These are phyloP conservation scores for Edolisoma coerulescens DNA, from an alignment of 2,113 vertebrate species.

Conservation along the genomic window DNA sequence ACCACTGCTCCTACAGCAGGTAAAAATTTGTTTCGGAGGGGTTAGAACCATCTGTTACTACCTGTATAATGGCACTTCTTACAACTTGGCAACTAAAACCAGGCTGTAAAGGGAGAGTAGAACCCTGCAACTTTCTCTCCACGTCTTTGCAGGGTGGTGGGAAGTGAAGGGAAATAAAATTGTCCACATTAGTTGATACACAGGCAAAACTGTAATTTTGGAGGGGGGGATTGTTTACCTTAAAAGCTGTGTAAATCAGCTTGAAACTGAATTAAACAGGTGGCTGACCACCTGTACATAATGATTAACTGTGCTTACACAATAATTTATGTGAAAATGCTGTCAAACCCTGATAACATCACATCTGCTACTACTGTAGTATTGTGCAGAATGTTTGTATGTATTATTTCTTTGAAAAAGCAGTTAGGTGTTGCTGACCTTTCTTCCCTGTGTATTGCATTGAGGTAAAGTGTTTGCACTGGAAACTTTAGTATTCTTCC, in stretches of 20 bases:
- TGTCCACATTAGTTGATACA: background rate
- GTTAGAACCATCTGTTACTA: background rate
- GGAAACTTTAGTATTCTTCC: background rate
- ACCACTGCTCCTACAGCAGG: background rate
- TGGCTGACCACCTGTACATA: constrained; percentile 65
- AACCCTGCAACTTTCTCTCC: background rate
- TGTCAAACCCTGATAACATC: constrained; percentile 57
- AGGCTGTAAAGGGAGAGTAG: background rate
- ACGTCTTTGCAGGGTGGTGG: background rate
- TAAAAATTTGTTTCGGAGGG: background rate
- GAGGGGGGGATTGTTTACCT: constrained; percentile 19
- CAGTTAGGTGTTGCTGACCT: background rate
- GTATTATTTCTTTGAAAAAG: constrained; percentile 2
- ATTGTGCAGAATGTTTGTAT: constrained; percentile 8
- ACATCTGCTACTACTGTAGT: constrained; percentile 61
- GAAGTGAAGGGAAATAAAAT: constrained; percentile 20
- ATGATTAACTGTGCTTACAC: constrained; percentile 67
- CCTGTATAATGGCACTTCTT: background rate
- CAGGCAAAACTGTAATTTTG: constrained; percentile 47
- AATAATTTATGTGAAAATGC: constrained; percentile 71
- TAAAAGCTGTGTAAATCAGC: constrained; percentile 66
- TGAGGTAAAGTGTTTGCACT: background rate
- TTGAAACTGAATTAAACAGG: constrained; percentile 70
- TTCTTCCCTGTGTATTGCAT: background rate
- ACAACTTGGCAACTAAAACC: background rate